phyloP scores from a whole-genome alignment of 2,888 invertebrate species.

The Enchytraeus crypticus region DNA sequence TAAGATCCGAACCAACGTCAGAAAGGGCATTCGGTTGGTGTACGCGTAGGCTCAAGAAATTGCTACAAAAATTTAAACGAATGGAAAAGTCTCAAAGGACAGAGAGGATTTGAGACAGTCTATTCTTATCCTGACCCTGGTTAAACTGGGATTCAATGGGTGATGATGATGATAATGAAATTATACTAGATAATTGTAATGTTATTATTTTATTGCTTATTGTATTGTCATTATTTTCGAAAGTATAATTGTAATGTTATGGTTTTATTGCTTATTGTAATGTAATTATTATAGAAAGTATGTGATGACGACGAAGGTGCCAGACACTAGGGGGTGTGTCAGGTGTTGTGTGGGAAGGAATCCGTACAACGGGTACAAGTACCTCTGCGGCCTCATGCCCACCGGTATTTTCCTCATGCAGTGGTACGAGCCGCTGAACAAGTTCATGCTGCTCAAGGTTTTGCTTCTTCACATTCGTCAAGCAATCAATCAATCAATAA shows the following conservation, averaged over 20 bases:
- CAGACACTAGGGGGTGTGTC: constrained; percentile 86
- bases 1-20: no score
- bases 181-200: neutral
- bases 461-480: no score
- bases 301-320: constrained; percentile 66
- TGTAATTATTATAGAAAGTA: constrained; percentile 33
- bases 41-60: no score
- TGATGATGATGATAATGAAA: neutral
- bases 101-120: no score
- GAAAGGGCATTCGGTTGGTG: no score
- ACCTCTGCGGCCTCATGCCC: constrained; percentile 87
- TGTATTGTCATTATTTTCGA: no score
- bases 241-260: neutral
- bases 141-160: no score
- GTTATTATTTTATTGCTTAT: neutral
- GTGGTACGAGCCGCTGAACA: constrained; percentile 78
- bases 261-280: neutral
- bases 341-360: constrained; percentile 90
- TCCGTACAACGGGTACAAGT: constrained; percentile 83
- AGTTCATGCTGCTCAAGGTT: constrained; percentile 80
- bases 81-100: no score
- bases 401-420: constrained; percentile 93
- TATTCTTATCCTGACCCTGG: no score
- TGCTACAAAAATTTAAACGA: no score
- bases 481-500: no score